Conservation (phyloP, 2,113 vertebrate genomes). For the Elephas maximus region DNA sequence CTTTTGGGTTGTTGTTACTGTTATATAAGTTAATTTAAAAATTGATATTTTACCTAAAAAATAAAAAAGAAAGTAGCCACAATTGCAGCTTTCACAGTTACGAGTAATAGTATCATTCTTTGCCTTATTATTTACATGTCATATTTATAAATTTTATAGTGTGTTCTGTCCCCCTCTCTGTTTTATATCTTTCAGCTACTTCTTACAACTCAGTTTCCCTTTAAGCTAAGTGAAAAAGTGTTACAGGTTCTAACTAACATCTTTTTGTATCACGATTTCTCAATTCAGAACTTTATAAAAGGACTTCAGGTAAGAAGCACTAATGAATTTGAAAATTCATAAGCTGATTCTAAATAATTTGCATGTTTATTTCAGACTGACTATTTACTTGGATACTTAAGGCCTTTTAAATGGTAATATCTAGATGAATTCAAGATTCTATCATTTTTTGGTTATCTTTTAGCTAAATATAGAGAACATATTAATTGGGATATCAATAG, state of each 20-base stretch:
- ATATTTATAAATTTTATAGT: slow-evolving; percentile 31
- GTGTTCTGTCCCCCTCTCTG: not conserved
- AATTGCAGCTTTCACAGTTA: slow-evolving; percentile 17
- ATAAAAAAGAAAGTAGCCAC: not conserved
- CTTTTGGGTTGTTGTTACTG: slow-evolving; percentile 1
- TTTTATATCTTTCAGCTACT: slow-evolving; percentile 92
- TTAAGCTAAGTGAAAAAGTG: slow-evolving; percentile 95
- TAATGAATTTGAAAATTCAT: slow-evolving; percentile 51
- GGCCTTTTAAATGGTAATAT: slow-evolving; percentile 52
- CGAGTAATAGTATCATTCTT: not conserved
- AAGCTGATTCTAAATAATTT: slow-evolving; percentile 40
- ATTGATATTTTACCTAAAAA: not conserved
- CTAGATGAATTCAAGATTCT: slow-evolving; percentile 37
- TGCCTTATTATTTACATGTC: slow-evolving; percentile 41
- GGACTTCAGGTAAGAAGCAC: slow-evolving; percentile 94
- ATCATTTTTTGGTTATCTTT: not conserved
- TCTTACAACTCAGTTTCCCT: slow-evolving; percentile 92
- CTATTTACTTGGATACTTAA: slow-evolving; percentile 39
- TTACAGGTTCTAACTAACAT: slow-evolving; percentile 95
- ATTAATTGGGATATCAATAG: slow-evolving; percentile 38
- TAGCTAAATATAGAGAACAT: slow-evolving; percentile 4
- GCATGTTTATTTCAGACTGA: slow-evolving; percentile 32
- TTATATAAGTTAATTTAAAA: slow-evolving; percentile 48
- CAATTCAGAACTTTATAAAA: slow-evolving; percentile 97
- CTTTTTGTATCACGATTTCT: slow-evolving; percentile 99